These are phyloP conservation scores for Litocranius walleri DNA, from an alignment of 2,113 vertebrate species.

Conservation along the genomic window DNA sequence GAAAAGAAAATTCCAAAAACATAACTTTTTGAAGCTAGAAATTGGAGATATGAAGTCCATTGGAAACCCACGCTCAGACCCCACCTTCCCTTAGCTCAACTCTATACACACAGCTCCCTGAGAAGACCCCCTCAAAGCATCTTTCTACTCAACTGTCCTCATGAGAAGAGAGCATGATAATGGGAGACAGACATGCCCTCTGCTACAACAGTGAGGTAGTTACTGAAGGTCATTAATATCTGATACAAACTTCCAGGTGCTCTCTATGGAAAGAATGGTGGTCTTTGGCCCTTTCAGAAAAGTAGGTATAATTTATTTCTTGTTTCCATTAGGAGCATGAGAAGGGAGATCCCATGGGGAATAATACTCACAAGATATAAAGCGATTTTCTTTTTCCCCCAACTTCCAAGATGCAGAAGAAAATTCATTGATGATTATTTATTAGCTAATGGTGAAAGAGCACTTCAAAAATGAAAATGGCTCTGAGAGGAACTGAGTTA, in stretches of 20 bases:
- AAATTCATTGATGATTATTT: constrained; percentile 52
- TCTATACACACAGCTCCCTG: background rate
- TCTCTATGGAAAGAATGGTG: background rate
- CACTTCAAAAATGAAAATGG: constrained; percentile 56
- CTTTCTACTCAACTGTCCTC: background rate
- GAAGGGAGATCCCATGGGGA: background rate
- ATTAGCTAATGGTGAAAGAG: constrained; percentile 49
- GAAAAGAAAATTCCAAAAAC: background rate
- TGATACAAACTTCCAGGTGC: background rate
- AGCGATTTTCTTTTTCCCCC: constrained; percentile 13
- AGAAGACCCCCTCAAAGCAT: background rate
- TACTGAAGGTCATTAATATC: background rate
- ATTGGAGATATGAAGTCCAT: background rate
- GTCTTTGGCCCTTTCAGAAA: background rate
- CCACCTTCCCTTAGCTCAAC: background rate
- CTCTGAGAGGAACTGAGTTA: constrained; percentile 6
- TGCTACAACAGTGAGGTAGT: background rate
- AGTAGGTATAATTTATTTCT: constrained; percentile 12
- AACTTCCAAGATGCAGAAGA: constrained; percentile 39
- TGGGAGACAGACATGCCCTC: background rate
- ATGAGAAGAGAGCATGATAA: background rate
- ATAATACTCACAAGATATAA: background rate
- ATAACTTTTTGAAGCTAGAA: background rate
- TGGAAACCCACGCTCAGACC: background rate
- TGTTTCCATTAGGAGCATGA: constrained; percentile 10